Base-by-base conservation (phyloP, 2,888 invertebrate species). In the Homarus gammarus region DNA sequence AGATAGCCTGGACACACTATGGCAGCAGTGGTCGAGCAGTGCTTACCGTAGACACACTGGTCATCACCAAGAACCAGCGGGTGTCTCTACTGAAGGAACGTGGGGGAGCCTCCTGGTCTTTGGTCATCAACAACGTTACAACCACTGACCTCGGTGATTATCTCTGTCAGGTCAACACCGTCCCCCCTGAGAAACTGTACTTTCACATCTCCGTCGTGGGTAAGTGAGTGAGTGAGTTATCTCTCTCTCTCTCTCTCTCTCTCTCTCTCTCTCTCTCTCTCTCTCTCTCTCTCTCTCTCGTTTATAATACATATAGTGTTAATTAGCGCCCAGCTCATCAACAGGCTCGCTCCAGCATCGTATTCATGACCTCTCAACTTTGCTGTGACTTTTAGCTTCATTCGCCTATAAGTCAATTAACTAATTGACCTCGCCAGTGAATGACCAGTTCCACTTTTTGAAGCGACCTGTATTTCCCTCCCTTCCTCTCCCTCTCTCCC, bases 1-100 rank as follows among this genome's bases (percentile, higher is more conserved):
- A 90, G 90, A 87, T 90, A 61, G 90, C 90, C 2, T 90, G 90
- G 90, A 85, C 81, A 31, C 87, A 90, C 83, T 68, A 79, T 33
- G 84, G 90, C 2, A 36, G 36, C 5, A 83, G 79, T 8, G 87
- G 87, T 0, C n/a, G 75, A 10, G 90, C 90, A 0, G 90, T 90
- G 40, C 77, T 90, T 40, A 81, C 90, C 2, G 88, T 90, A 61
- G 88, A 87, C 88, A 64, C 84, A 6, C 68, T 68, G 56, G 90
- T 90, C 68, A 79, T 90, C 81, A 90, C 90, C 40, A 87, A 84
- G 81, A 90, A 90, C 75, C 40, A 73, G 27, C 84, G 90, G 8
- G 88, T 90, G 81, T 84, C 83, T 5, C 77, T 90, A 22, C 73
- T 77, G 36, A 77, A 56, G 56, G 90, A 90, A 68, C 64, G 90